Conservation (phyloP, 2,888 invertebrate species). For the Diogma glabrata region DNA sequence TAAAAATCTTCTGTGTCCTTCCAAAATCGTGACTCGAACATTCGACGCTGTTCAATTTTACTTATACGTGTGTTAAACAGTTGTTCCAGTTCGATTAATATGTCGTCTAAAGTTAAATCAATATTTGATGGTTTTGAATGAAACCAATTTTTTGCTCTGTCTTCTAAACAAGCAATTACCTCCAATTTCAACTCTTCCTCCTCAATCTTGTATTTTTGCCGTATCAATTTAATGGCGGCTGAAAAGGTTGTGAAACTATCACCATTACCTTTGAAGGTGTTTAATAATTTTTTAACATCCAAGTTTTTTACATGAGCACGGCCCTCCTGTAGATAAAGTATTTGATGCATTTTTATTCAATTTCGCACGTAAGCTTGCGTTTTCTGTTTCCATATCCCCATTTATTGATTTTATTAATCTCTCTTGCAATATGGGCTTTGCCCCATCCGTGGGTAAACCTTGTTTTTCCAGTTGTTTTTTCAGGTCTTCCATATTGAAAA, state of each 20-base stretch:
- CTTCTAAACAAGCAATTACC: neutral
- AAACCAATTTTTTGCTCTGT: neutral
- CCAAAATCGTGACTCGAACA: neutral
- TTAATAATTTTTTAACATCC: conserved; percentile 4
- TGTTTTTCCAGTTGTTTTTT: no score
- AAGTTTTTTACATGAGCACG: no score
- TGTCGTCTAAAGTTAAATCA: neutral
- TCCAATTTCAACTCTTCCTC: neutral
- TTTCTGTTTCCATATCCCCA: no score
- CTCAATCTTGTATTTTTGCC: neutral
- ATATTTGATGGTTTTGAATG: neutral
- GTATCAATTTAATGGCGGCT: neutral
- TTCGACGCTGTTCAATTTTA: neutral
- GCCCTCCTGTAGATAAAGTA: no score
- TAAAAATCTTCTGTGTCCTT: neutral
- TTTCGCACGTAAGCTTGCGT: no score
- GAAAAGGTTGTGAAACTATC: neutral
- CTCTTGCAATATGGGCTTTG: no score
- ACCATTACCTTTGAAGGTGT: neutral
- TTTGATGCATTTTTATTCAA: no score
- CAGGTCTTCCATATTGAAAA: no score
- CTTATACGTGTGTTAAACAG: neutral
- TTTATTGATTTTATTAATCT: no score
- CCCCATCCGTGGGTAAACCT: no score
- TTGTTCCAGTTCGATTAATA: neutral